Percentiles rank a stretch among this genome's conserved stretches.
These are phyloP conservation scores for Listronotus bonariensis DNA, from an alignment of 1,140 invertebrate genomes.

Conservation along the genomic window DNA sequence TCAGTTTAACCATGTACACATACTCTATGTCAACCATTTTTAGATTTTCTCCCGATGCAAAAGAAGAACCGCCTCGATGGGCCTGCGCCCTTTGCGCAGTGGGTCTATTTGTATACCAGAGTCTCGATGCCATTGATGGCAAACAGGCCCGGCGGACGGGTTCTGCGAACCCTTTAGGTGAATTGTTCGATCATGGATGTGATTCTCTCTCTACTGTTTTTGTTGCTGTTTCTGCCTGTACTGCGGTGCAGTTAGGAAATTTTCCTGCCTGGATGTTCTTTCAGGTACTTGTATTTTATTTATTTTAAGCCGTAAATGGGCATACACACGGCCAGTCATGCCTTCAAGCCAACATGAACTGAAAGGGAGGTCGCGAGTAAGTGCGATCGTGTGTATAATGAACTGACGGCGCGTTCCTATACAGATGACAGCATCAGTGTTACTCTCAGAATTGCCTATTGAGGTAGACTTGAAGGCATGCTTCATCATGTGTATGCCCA, in stretches of 20 bases:
- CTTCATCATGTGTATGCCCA: too few relatives aligned
- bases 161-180: slow-evolving; percentile 90
- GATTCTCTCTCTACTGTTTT: slow-evolving; percentile 97
- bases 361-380: neutral
- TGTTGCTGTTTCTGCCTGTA: slow-evolving; percentile 91
- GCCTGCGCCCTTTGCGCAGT: slow-evolving; percentile 88
- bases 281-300: too few relatives aligned
- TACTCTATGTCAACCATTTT: too few relatives aligned
- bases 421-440: too few relatives aligned
- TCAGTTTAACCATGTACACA: too few relatives aligned
- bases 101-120: slow-evolving; percentile 97
- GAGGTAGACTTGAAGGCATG: too few relatives aligned
- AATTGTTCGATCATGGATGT: slow-evolving; percentile 99
- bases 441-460: too few relatives aligned
- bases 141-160: slow-evolving; percentile 97
- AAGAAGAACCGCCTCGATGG: slow-evolving; percentile 85
- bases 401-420: too few relatives aligned
- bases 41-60: slow-evolving; percentile 69
- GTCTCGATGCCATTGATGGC: slow-evolving; percentile 98
- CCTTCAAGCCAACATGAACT: neutral
- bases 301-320: neutral
- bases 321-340: neutral
- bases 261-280: slow-evolving; percentile 94
- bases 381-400: too few relatives aligned
- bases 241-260: slow-evolving; percentile 87